Evolutionary conservation across 2,888 invertebrate species (phyloP), one percentile per base, ranked within the genome.

Genomic region (Oithona nana): DNA sequence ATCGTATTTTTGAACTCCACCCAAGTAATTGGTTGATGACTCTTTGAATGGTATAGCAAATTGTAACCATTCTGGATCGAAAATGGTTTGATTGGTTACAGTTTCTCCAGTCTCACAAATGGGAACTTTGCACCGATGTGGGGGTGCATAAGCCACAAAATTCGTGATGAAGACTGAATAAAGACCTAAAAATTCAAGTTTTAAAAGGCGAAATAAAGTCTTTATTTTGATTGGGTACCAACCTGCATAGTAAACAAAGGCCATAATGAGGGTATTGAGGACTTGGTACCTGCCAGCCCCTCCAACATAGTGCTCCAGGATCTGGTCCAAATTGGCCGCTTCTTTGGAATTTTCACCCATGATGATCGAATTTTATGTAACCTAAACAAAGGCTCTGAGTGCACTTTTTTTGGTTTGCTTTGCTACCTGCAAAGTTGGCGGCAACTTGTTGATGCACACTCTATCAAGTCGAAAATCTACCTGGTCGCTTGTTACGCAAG

Each of bases 121-220:
- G 57, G 57, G 57, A 24, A 57, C 57, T 28, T 28, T 24, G 20
- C 57, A 57, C 2, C 57, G 26, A 57, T 57, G 57, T n/a, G 28
- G 13, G 16, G 57, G 57, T 13, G 29, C 28, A 20, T 28, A 57
- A 1, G 57, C 57, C 3, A 29, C 28, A 57, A 57, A 57, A 24
- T 28, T 28, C 28, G 24, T n/a, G 11, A 57, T 24, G 29, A 57
- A 57, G 3, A 57, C 28, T 11, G 57, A 39, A n/a, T n/a, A n/a
- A n/a, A n/a, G n/a, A n/a, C n/a, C n/a, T n/a, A n/a, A n/a, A n/a
- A n/a, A n/a, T n/a, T n/a, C n/a, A n/a, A n/a, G n/a, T n/a, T n/a
- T n/a, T n/a, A n/a, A n/a, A n/a, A n/a, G n/a, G n/a, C n/a, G n/a
- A n/a, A n/a, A n/a, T n/a, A n/a, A n/a, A n/a, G n/a, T n/a, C n/a